phyloP scores from a whole-genome alignment of 2,888 invertebrate species.

The Platypus cylindrus region DNA sequence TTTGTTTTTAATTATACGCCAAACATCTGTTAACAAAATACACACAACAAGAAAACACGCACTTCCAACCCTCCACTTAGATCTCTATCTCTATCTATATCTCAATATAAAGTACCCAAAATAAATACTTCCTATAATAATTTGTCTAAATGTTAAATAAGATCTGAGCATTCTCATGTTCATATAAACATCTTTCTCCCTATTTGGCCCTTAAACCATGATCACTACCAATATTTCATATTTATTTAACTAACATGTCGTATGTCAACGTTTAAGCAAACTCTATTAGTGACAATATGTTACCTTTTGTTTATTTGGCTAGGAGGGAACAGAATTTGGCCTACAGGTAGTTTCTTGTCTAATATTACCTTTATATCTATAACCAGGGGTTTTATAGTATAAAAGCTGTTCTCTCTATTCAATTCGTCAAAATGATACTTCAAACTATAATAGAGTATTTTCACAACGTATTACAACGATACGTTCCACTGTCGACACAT shows the following conservation, averaged over 20 bases:
- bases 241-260: constrained; percentile 24
- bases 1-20: constrained; percentile 10
- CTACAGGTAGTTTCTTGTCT: constrained; percentile 13
- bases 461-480: too few species aligned
- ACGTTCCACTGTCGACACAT: too few species aligned
- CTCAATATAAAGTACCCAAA: constrained; percentile 11
- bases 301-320: constrained; percentile 26
- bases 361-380: too few species aligned
- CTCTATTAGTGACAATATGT: constrained; percentile 36
- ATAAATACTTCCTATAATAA: constrained; percentile 13
- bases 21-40: constrained; percentile 11
- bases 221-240: too few species aligned
- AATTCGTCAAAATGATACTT: constrained; percentile 13
- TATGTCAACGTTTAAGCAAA: constrained; percentile 34
- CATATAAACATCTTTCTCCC: too few species aligned
- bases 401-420: too few species aligned
- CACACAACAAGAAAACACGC: constrained; percentile 4
- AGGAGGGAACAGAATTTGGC: constrained; percentile 5
- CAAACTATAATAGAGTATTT: constrained; percentile 14
- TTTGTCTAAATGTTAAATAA: constrained; percentile 13
- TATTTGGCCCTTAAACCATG: too few species aligned
- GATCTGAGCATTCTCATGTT: constrained; percentile 9
- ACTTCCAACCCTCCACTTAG: constrained; percentile 3
- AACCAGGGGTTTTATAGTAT: too few species aligned
- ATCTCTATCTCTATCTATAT: too few species aligned